Base-by-base conservation (phyloP, 2,888 invertebrate species). In the Kuschelorhynchus macadamiae region DNA sequence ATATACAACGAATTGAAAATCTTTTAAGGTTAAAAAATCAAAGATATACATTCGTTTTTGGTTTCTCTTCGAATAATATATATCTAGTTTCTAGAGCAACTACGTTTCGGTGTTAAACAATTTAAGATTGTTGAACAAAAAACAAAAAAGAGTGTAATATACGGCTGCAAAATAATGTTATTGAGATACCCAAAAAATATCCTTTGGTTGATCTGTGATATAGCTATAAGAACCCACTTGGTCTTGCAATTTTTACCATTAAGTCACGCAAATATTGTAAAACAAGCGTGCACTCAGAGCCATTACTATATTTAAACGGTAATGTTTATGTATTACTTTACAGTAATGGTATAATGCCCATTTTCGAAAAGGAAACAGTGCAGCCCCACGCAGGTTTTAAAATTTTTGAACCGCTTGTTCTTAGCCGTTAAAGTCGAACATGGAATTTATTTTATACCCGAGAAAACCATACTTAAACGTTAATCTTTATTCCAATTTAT, bases 201-300 rank as follows among this genome's bases (percentile, higher is more conserved):
- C n/a, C n/a, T n/a, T n/a, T n/a, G n/a, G n/a, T n/a, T n/a, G n/a
- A n/a, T n/a, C n/a, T n/a, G n/a, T n/a, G n/a, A n/a, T n/a, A n/a
- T n/a, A 25, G 25, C 25, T 5, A 25, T 25, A 25, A 25, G 25
- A 25, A 25, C 25, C 25, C 53, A 62, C 62, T 39, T 42, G 3
- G 16, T 1, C 39, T 25, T 52, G 62, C 53, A 62, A 62, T 53
- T 50, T 57, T 65, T 59, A 32, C 65, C 57, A 67, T 67, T 61
- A 61, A 61, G 66, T 68, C 62, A 67, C 62, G 67, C 62, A 42
- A 62, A 61, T 62, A 67, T 62, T 62, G 67, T 67, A 53, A 66
- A 59, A 59, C 59, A 59, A 53, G 46, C 65, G 32, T 33, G 46
- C 62, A 17, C 44, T 52, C 21, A 55, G 17, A 20, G 44, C 57